Percentiles rank a stretch among this genome's conserved stretches.
Evolutionary conservation across 2,113 vertebrate genomes (phyloP).

Genomic region (rat (Rattus norvegicus)): DNA sequence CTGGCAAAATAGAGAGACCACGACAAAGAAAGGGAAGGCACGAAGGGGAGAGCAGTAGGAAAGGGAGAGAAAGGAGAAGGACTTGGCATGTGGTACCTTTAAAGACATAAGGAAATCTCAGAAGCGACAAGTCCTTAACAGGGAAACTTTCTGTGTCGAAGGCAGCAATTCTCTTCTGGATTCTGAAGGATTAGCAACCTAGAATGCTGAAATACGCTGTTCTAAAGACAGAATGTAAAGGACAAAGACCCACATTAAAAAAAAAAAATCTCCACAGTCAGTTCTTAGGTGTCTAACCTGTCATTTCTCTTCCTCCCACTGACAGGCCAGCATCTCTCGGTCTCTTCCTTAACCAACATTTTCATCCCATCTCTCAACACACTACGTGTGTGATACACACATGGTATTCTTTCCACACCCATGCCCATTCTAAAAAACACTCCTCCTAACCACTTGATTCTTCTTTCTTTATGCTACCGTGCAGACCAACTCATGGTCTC

Average conservation of each 20-base stretch:
- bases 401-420: not conserved
- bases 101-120: not conserved
- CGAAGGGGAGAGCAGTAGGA: fast-evolving
- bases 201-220: constrained; percentile 65
- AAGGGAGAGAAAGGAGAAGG: fast-evolving
- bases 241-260: not conserved
- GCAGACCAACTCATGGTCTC: not conserved
- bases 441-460: not conserved
- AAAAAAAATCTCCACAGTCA: not conserved
- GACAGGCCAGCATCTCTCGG: not conserved
- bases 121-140: not conserved
- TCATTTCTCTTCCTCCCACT: not conserved
- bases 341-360: not conserved
- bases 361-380: not conserved
- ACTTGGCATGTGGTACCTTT: constrained; percentile 16
- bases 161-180: not conserved
- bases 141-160: constrained; percentile 42
- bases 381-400: not conserved
- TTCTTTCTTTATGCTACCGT: not conserved
- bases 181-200: constrained; percentile 66
- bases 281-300: not conserved
- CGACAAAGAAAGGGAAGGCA: not conserved
- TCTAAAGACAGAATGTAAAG: not conserved
- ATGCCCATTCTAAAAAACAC: not conserved
- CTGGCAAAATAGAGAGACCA: not conserved